Conservation (phyloP, 2,797 vertebrate species). For the Urosaurus nigricauda region DNA sequence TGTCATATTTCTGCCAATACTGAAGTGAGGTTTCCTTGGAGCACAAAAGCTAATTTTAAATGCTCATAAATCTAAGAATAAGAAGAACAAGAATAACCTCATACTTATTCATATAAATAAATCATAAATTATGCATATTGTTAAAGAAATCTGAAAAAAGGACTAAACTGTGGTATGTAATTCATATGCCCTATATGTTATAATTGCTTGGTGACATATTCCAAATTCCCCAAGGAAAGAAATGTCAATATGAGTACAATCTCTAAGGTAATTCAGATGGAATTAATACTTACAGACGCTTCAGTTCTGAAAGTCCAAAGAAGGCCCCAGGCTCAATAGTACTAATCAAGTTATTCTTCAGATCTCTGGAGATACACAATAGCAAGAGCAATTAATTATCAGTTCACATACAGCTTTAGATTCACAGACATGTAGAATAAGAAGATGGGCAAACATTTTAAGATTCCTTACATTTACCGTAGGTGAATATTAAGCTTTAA, state of each 20-base stretch:
- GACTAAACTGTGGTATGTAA: not conserved
- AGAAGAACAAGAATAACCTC: not conserved
- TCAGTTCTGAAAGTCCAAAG: slow-evolving; percentile 88
- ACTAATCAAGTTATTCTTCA: slow-evolving; percentile 96
- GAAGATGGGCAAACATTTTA: not conserved
- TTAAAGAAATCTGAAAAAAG: slow-evolving; percentile 31
- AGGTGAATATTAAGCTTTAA: slow-evolving; percentile 8
- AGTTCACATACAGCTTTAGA: slow-evolving; percentile 52
- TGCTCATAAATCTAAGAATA: slow-evolving; percentile 32
- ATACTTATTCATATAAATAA: slow-evolving; percentile 21
- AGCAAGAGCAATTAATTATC: slow-evolving; percentile 72
- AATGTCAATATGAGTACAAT: slow-evolving; percentile 52
- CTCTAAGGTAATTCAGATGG: slow-evolving; percentile 59
- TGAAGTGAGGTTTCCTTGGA: slow-evolving; percentile 33
- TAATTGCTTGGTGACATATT: slow-evolving; percentile 58
- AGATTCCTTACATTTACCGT: slow-evolving; percentile 20
- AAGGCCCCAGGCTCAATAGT: slow-evolving; percentile 93
- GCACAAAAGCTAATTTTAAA: slow-evolving; percentile 53
- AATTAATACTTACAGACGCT: slow-evolving; percentile 89
- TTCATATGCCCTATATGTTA: slow-evolving; percentile 28
- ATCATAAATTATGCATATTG: not conserved
- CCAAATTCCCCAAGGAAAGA: slow-evolving; percentile 53
- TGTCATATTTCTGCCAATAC: slow-evolving; percentile 5
- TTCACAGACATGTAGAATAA: not conserved
- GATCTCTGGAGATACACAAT: slow-evolving; percentile 84